phyloP scores from a whole-genome alignment of 2,797 vertebrate species.

The Rousettus madagascariensis region DNA sequence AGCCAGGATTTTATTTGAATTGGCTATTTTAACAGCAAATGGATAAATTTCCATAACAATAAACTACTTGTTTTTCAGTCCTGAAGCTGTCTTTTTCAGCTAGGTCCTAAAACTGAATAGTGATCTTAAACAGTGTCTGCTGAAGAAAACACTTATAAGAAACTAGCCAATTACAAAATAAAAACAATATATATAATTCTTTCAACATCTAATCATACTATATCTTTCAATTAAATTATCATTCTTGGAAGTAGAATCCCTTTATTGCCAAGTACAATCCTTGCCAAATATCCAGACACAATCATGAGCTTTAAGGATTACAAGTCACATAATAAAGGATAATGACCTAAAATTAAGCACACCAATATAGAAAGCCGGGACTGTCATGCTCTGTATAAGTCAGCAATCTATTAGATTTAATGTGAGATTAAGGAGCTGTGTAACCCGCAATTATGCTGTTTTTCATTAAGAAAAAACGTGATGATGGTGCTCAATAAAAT shows the following conservation, averaged over 20 bases:
- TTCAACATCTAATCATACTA: conserved; percentile 57
- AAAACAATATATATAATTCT: conserved; percentile 70
- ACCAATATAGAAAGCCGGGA: conserved; percentile 64
- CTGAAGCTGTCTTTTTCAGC: not conserved
- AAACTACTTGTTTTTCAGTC: conserved; percentile 10
- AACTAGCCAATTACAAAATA: conserved; percentile 63
- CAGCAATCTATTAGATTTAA: conserved; percentile 83
- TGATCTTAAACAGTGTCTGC: not conserved
- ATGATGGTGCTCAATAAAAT: conserved; percentile 78
- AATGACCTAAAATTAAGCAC: conserved; percentile 82
- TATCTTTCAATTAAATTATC: conserved; percentile 81
- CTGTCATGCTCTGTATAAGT: conserved; percentile 75
- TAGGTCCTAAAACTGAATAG: conserved; percentile 23
- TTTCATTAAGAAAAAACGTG: conserved; percentile 85
- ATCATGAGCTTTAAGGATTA: conserved; percentile 84
- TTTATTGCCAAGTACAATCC: conserved; percentile 82
- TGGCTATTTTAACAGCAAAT: conserved; percentile 23
- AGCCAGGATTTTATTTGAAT: conserved; percentile 36
- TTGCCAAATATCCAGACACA: conserved; percentile 82
- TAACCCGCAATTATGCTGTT: conserved; percentile 82
- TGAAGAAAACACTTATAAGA: conserved; percentile 11
- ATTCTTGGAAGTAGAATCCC: conserved; percentile 78
- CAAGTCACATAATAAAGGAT: conserved; percentile 82
- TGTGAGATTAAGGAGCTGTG: conserved; percentile 84
- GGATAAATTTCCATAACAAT: conserved; percentile 30